phyloP scores from a whole-genome alignment of 2,888 invertebrate genomes.

The Lissocephala sabroskyi region DNA sequence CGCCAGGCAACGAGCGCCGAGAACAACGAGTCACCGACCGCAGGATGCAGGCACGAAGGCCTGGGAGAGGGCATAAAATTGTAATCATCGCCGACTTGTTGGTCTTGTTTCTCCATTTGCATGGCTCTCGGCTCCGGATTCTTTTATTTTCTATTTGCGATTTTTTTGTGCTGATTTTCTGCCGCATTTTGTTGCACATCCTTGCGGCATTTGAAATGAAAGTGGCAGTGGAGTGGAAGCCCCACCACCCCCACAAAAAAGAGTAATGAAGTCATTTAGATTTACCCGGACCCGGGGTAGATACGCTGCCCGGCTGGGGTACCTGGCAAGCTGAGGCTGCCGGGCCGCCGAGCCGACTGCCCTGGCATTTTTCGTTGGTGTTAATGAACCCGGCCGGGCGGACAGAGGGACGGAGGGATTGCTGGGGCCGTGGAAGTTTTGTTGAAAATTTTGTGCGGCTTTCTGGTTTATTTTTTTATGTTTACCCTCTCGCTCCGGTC shows the following conservation, averaged over 20 bases:
- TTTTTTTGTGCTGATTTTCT: constrained; percentile 17
- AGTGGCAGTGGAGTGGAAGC: constrained; percentile 49
- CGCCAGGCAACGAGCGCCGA: no score
- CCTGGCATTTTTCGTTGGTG: constrained; percentile 33
- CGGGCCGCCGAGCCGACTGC: constrained; percentile 10
- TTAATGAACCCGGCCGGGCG: constrained; percentile 61
- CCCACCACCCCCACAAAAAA: constrained; percentile 30
- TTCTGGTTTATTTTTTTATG: constrained; percentile 16
- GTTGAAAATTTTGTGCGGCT: constrained; percentile 22
- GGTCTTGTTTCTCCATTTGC: constrained; percentile 26
- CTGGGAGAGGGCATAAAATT: no score
- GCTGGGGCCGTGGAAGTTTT: no score
- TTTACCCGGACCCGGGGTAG: constrained; percentile 59
- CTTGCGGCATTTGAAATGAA: constrained; percentile 60
- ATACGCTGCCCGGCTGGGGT: constrained; percentile 24
- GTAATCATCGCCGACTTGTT: no score
- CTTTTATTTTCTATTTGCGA: constrained; percentile 5
- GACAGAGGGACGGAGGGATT: no score
- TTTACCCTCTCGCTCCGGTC: constrained; percentile 4
- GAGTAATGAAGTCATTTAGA: constrained; percentile 65
- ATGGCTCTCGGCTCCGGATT: constrained; percentile 21
- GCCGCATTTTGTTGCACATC: constrained; percentile 41
- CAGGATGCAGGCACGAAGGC: no score
- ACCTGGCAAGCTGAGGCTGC: no score
- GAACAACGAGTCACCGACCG: no score